These are phyloP conservation scores for Ammodytes dubius DNA, from an alignment of 2,113 vertebrate species.

Conservation along the genomic window DNA sequence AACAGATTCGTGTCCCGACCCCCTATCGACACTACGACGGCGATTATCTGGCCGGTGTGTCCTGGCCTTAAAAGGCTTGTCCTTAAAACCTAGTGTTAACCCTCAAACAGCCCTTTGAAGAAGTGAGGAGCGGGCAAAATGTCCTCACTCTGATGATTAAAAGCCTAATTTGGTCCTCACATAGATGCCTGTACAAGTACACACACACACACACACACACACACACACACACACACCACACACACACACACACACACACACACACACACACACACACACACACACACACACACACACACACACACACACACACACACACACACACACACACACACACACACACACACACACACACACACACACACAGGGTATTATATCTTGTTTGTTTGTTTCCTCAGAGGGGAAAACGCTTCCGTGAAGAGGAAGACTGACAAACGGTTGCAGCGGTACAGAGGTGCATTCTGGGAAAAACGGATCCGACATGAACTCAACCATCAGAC, in stretches of 20 bases:
- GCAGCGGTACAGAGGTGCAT: conserved; percentile 55
- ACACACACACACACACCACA: neutral
- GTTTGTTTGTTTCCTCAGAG: conserved; percentile 22
- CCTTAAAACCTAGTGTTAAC: no score
- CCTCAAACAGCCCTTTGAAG: no score
- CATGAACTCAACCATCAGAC: conserved; percentile 55
- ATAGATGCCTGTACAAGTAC: no score
- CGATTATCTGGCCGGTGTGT: no score
- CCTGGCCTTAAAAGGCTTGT: no score
- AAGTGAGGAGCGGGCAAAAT: no score
- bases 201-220: neutral
- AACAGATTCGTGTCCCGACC: no score
- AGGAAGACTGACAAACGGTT: conserved; percentile 15
- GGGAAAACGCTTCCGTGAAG: neutral
- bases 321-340: neutral
- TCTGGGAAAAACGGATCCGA: conserved; percentile 68
- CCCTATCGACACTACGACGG: no score
- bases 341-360: neutral
- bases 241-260: neutral
- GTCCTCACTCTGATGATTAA: no score
- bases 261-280: neutral
- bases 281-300: neutral
- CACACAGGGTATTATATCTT: neutral
- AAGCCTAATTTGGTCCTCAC: no score
- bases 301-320: no score